Conservation (phyloP, 2,113 vertebrate species). For the Sisor rabdophorus region DNA sequence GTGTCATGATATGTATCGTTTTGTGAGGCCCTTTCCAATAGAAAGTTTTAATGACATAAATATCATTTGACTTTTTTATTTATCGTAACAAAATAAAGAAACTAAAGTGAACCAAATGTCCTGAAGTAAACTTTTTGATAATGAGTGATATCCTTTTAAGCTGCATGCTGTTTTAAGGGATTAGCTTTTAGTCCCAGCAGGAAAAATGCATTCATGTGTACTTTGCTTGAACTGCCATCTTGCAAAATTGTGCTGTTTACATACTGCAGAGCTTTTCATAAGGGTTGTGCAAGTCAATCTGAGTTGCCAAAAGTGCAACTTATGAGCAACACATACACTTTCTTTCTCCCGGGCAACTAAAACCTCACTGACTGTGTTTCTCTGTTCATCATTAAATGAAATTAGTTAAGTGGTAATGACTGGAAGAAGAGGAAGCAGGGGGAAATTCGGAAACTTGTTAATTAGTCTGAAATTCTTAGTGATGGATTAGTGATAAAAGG, state of each 20-base stretch:
- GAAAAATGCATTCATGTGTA: conserved; percentile 62
- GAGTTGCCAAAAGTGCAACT: conserved; percentile 60
- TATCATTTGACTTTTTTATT: no score
- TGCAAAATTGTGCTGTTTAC: conserved; percentile 65
- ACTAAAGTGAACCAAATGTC: not conserved
- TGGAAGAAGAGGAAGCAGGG: not conserved
- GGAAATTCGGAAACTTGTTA: not conserved
- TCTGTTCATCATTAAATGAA: not conserved
- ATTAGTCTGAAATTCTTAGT: not conserved
- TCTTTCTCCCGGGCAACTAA: conserved; percentile 45
- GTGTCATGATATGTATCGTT: no score
- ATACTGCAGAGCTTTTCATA: conserved; percentile 53
- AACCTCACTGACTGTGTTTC: conserved; percentile 1
- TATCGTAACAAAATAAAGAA: not conserved
- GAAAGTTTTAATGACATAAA: no score
- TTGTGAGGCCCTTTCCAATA: no score
- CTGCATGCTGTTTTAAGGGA: not conserved
- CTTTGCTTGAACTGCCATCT: conserved; percentile 69
- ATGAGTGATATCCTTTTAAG: not conserved
- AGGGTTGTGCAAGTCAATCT: conserved; percentile 57
- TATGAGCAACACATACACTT: conserved; percentile 64
- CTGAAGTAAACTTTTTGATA: not conserved
- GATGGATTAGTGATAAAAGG: not conserved
- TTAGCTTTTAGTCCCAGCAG: conserved; percentile 45
- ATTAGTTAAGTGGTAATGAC: conserved; percentile 17